A percentile compares a stretch with the other conserved stretches of the same genome.
These are phyloP conservation scores for Hypsopygia costalis DNA, from an alignment of 2,888 invertebrate genomes.

Conservation along the genomic window DNA sequence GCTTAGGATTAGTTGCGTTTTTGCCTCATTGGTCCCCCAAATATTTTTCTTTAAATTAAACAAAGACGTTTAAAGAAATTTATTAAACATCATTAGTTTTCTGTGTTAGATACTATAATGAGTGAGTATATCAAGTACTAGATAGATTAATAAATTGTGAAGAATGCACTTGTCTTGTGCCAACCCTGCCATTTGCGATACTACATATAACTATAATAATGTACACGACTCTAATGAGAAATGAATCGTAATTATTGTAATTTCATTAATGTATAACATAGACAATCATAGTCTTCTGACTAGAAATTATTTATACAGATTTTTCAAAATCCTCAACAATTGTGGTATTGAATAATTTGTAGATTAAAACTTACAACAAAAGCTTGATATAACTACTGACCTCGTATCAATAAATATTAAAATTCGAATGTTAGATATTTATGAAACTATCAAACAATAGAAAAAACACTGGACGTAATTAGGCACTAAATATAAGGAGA, in stretches of 20 bases:
- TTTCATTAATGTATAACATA: slow-evolving; percentile 50
- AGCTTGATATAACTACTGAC: slow-evolving; percentile 66
- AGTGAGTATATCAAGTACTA: too few species aligned
- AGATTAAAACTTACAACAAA: slow-evolving; percentile 50
- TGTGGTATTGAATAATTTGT: slow-evolving; percentile 49
- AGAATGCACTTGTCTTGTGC: background rate
- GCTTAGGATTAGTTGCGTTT: background rate
- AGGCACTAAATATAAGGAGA: slow-evolving; percentile 65
- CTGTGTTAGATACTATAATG: too few species aligned
- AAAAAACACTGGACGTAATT: slow-evolving; percentile 67
- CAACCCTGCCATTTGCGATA: slow-evolving; percentile 11
- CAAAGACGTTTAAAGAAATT: background rate
- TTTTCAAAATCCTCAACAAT: slow-evolving; percentile 49
- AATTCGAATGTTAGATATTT: slow-evolving; percentile 61
- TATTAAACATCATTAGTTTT: too few species aligned
- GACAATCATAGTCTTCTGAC: slow-evolving; percentile 74
- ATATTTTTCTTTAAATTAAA: background rate
- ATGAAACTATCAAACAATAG: slow-evolving; percentile 63
- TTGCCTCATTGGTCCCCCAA: slow-evolving; percentile 14
- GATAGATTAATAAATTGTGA: too few species aligned
- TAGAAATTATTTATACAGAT: slow-evolving; percentile 71
- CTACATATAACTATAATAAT: slow-evolving; percentile 9
- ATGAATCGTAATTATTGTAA: slow-evolving; percentile 24
- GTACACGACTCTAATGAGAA: slow-evolving; percentile 24
- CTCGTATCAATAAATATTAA: slow-evolving; percentile 74